Evolutionary conservation across 2,888 invertebrate genomes (phyloP), one percentile per base, ranked within the genome.

Genomic region (Blera fallax): DNA sequence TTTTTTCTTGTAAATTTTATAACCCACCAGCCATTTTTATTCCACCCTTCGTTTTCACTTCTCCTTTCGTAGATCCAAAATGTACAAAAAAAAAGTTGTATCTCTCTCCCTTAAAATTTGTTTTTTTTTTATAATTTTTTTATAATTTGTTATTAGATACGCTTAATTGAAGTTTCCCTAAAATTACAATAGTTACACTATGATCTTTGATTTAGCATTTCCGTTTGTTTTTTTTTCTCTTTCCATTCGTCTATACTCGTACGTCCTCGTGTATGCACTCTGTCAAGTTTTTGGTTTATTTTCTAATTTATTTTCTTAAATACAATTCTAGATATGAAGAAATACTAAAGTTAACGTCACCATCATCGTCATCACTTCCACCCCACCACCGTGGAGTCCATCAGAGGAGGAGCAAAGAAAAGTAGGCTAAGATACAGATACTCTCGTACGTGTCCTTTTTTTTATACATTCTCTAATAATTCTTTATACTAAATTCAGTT

Each of bases 161-260:
- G 37, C 79, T 84, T 79, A 84, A 79, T 74, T 80, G 64, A 79
- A 80, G 43, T 67, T 67, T 79, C 73, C 84, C 80, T 84, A 84
- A 80, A 16, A 65, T 80, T 70, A 74, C 43, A 70, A 73, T 82
- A 84, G 84, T 84, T 84, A 84, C 84, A 84, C 84, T 84, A 84
- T 79, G 69, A 80, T 76, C 58, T 80, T 80, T 84, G 84, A 84
- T 84, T 80, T 65, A 40, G 29, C 65, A 67, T 83, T 54, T 69
- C 43, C 40, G 34, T 40, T 24, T 14, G 4, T 50, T 52, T 27
- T 27, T 18, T 60, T 14, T 4, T 50, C 45, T 27, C 18, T 18
- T 60, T 72, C 64, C 72, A 70, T 69, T 74, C 27, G 6, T 54
- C 40, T 69, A 52, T 14, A 27, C 52, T 62, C 34, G 29, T 34